A percentile compares a stretch with the other conserved stretches of the same genome.
phyloP scores from a whole-genome alignment of 2,113 vertebrate species.

The Hirundichthys speculiger region DNA sequence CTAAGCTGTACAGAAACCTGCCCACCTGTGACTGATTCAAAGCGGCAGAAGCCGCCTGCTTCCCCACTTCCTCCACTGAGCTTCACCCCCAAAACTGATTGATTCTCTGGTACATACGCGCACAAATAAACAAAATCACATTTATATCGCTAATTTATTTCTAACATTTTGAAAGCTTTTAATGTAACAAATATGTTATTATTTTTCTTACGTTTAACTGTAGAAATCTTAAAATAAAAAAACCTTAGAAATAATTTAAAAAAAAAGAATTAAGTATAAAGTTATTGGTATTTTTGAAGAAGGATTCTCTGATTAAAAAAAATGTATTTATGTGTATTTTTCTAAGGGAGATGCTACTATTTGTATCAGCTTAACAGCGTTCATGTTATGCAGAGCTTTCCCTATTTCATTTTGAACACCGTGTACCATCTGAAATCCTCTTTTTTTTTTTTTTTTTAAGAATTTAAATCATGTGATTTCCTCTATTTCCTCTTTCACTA shows the following conservation, averaged over 20 bases:
- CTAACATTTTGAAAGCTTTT: conserved; percentile 52
- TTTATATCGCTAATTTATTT: conserved; percentile 70
- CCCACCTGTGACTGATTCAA: conserved; percentile 5
- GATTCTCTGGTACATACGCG: conserved; percentile 1
- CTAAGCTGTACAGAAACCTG: neutral
- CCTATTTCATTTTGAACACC: conserved; percentile 40
- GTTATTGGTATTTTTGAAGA: conserved; percentile 49
- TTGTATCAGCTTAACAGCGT: conserved; percentile 53
- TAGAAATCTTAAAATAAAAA: conserved; percentile 66
- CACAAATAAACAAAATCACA: conserved; percentile 49
- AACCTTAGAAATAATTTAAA: conserved; percentile 28
- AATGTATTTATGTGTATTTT: conserved; percentile 56
- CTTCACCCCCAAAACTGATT: conserved; percentile 7
- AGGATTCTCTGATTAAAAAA: conserved; percentile 49
- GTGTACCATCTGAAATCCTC: conserved; percentile 28
- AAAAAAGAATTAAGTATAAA: conserved; percentile 31
- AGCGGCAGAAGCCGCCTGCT: too few relatives aligned
- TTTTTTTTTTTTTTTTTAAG: conserved; percentile 23
- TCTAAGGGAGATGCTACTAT: conserved; percentile 65
- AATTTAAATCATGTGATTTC: conserved; percentile 42
- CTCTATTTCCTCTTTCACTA: conserved; percentile 23
- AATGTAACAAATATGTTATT: conserved; percentile 27
- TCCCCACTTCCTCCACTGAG: neutral
- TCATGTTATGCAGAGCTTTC: conserved; percentile 25
- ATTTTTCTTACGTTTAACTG: conserved; percentile 45